Base-by-base conservation (phyloP, 2,113 vertebrate genomes). In the Carassius auratus region DNA sequence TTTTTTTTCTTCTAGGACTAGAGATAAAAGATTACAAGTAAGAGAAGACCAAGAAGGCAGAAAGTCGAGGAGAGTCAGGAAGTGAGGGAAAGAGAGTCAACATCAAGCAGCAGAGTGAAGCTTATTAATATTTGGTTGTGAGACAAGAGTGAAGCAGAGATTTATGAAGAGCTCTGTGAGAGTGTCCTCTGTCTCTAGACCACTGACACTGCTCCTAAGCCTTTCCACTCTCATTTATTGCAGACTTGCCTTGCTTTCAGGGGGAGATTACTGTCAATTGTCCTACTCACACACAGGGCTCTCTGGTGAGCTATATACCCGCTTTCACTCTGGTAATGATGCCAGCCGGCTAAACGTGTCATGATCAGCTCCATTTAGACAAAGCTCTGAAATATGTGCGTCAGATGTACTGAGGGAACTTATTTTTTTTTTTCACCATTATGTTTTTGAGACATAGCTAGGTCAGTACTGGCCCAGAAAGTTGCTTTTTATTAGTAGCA, bases 161-260 rank as follows among this genome's bases (percentile, higher is more conserved):
- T 91, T 92, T 93, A 92, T 93, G 89, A 90, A 88, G 90, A 90
- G 68, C 57, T 91, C 86, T 79, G 55, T 68, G 81, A 82, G 84
- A 86, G 77, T 89, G 87, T 90, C 87, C 87, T 90, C 80, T 77
- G 76, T 88, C 75, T 76, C 76, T 87, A 83, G 76, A 84, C 85
- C 26, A 36, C 89, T 88, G 85, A 89, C 90, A 88, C 85, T 61
- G 80, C 78, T 84, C 86, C 73, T 87, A 87, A 92, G 88, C 86
- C 86, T 77, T 76, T 88, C 81, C 76, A 86, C 66, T 88, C 83
- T 89, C 64, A 84, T 91, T 91, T 93, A 92, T 92, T 90, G 87
- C 87, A 91, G 88, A 86, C 87, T 87, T 82, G 73, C 81, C 87
- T 85, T 83, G 87, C 86, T 87, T 85, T 86, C 64, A 77, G 77